These are phyloP conservation scores for Garra rufa DNA, from an alignment of 2,113 vertebrate genomes.

Conservation along the genomic window DNA sequence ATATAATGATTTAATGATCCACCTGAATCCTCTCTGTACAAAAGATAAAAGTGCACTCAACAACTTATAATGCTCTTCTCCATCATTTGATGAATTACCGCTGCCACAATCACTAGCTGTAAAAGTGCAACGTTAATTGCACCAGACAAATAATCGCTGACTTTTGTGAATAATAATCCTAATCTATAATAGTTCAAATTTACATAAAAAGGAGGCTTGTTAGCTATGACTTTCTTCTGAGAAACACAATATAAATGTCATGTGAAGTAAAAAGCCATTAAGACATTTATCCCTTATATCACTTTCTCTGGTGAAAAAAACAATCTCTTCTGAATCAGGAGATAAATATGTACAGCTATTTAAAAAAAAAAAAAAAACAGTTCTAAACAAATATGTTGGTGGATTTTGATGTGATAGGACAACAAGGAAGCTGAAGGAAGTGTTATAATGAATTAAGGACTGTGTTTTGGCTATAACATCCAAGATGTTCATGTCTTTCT, in stretches of 20 bases:
- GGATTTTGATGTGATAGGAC: too few species aligned
- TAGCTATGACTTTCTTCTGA: neutral
- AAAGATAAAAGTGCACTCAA: neutral
- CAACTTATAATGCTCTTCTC: neutral
- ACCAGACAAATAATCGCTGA: neutral
- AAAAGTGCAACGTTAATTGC: neutral
- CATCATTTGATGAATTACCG: slow-evolving; percentile 2
- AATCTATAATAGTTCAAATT: neutral
- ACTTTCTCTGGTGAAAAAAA: neutral
- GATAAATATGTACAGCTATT: too few species aligned
- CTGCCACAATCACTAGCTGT: neutral
- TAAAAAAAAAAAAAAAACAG: too few species aligned
- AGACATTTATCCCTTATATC: neutral
- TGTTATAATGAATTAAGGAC: too few species aligned
- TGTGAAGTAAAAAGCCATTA: neutral
- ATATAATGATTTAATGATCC: neutral
- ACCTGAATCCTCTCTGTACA: neutral
- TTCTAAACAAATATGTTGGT: too few species aligned
- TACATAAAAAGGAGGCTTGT: neutral
- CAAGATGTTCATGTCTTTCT: too few species aligned
- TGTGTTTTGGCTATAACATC: too few species aligned
- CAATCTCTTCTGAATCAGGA: neutral
- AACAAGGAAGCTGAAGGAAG: too few species aligned
- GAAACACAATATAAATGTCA: neutral
- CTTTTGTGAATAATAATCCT: neutral